Evolutionary conservation across 2,888 invertebrate species (phyloP), one percentile per base, ranked within the genome.

Genomic region (Tinea pellionella): DNA sequence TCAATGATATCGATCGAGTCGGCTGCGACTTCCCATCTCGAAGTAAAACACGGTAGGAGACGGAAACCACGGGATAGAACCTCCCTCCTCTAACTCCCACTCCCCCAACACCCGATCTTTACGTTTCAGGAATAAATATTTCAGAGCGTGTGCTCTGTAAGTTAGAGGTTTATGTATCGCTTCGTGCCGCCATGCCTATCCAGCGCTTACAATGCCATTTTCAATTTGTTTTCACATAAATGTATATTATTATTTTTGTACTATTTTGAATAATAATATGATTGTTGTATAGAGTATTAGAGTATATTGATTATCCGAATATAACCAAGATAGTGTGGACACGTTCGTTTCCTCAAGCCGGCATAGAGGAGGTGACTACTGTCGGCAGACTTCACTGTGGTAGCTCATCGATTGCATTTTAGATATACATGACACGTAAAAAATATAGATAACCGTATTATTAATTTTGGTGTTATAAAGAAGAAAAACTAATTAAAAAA

Each of bases 61-160:
- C 84, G 85, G 85, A 85, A 87, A 87, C 86, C 86, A 85, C 86
- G 86, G 85, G 85, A 84, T 85, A 85, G 83, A 82, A 15, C 59
- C 43, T 3, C 16, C 42, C 59, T 9, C 30, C 85, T n/a, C n/a
- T 82, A 64, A 76, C 78, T 74, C 66, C 71, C 64, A 62, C 72
- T 71, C 63, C 66, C 67, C 62, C 64, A 61, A 51, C 65, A 61
- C 61, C 65, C 83, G 83, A 84, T 86, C 86, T 86, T 86, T 86
- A 86, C 87, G 85, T 85, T 86, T 86, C 85, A 85, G 84, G 86
- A 86, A 87, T 87, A 86, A 86, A 87, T 87, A 87, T 86, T 87
- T 86, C 86, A 87, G 86, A 86, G 84, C 85, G 84, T 86, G 85
- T 86, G 86, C 86, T 86, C 82, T 78, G 84, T 80, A 86, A 86